Evolutionary conservation across 2,113 vertebrate genomes (phyloP), one percentile per base, ranked within the genome.

Genomic region (Mesitornis unicolor): DNA sequence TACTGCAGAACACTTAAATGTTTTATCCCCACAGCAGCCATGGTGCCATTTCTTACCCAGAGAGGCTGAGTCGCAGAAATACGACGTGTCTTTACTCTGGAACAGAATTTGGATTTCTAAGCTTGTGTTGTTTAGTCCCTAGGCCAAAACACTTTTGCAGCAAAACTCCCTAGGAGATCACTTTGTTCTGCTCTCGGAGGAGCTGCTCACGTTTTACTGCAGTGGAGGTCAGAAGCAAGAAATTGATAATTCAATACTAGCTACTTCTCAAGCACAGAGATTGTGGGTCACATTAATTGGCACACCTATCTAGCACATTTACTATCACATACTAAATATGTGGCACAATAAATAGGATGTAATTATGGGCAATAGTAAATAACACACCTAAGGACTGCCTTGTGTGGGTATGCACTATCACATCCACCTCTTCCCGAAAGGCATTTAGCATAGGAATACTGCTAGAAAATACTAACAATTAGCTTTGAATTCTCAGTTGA

Each of bases 311-410:
- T 25, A 60, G 68, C 35, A 89, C 80, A 73, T 47, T 75, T 57
- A 40, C 56, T 61, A 16, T 53, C 48, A 47, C 50, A 76, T 2
- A 75, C 56, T 25, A 91, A 84, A 51, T 69, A 64, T 2, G 29
- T 40, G 78, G 53, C 79, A 90, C 35, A 87, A 63, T 29, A 80
- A 87, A 54, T 4, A 54, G 50, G 35, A 91, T 29, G 42, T 18
- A 91, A 88, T 80, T 86, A 71, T 4, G n/a, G 78, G 59, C 78
- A 51, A 33, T 25, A 74, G 56, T 48, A 40, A 81, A 50, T 13
- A 88, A 77, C 75, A 83, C 80, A 81, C 92, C 86, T 53, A 45
- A 75, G n/a, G 45, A 29, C 64, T 71, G 73, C 45, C 71, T 36
- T 15, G 64, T 63, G 61, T 26, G 48, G 43, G 65, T 68, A 76